Conservation (phyloP, 2,888 invertebrate species). For the Mesodorylaimus sp. region DNA sequence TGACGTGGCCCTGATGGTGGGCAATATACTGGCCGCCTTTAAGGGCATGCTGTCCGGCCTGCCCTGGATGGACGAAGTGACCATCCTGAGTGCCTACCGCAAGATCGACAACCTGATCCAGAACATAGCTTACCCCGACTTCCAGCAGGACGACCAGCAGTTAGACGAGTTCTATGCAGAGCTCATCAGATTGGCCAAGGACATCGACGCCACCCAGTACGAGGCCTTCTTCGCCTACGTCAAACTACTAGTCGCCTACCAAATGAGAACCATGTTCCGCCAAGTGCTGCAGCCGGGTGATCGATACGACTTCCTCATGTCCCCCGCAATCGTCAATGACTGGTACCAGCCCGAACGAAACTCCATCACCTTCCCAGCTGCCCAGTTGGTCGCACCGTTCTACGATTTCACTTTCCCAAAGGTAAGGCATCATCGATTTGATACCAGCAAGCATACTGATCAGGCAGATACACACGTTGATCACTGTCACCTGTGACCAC, state of each 20-base stretch:
- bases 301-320: not conserved
- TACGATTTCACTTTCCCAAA: no score
- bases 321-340: not conserved
- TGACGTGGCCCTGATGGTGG: no score
- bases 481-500: no score
- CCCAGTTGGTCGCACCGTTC: not conserved
- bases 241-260: no score
- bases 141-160: conserved; percentile 16
- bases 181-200: no score
- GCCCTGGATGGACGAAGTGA: conserved; percentile 20
- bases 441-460: no score
- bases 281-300: not conserved
- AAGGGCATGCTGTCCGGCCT: conserved; percentile 23
- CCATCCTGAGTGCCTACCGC: conserved; percentile 20
- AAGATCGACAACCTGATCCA: conserved; percentile 22
- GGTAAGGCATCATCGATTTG: no score
- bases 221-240: no score
- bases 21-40: conserved; percentile 18
- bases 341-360: not conserved
- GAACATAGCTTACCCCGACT: conserved; percentile 23
- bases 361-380: not conserved
- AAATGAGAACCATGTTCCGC: no score
- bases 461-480: no score
- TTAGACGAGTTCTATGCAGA: conserved; percentile 16
- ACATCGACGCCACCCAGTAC: no score